Evolutionary conservation across 2,113 vertebrate genomes (phyloP), one percentile per base, ranked within the genome.

Genomic region (Pomatostomus ruficeps): DNA sequence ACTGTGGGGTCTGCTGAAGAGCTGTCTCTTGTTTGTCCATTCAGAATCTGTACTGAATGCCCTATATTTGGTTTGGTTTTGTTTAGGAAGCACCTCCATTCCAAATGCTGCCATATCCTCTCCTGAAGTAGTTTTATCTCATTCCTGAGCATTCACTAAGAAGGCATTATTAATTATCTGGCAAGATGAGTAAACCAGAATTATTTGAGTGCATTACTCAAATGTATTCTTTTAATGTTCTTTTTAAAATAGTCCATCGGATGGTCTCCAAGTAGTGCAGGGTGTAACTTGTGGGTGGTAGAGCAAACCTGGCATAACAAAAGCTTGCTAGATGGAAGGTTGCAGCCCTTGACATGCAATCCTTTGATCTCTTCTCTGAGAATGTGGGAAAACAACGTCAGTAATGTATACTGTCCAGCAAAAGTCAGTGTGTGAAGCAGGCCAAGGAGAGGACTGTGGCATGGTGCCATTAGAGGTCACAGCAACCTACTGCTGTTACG

Each of bases 381-480:
- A 77, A 42, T 73, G 62, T 73, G 58, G 77, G 78, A 82, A 48
- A 61, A 85, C 9, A 79, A 42, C 1, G 2, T 26, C 49, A 61
- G 35, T 65, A 66, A 66, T 6, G 0, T 68, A 49, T 5, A 67
- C 54, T 76, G 85, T 73, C 67, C 87, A 79, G 66, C 52, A 75
- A 65, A 81, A 89, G 70, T 66, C 86, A 87, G 12, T 0, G 31
- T 52, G n/a, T 66, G 74, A 85, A 83, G 46, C 36, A 66, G 78
- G 74, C 89, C 78, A 85, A 93, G 94, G 77, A 91, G 91, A 94
- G 46, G 42, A 35, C 67, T 89, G 49, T 85, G 95, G 93, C 77
- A 2, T 26, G 49, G 40, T 85, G 88, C 96, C 95, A 76, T 96
- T 46, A 46, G 74, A 88, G 95, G 95, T 96, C 95, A 82, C 49